Conservation (phyloP, 2,113 vertebrate genomes). For the Tretioscincus oriximinensis region DNA sequence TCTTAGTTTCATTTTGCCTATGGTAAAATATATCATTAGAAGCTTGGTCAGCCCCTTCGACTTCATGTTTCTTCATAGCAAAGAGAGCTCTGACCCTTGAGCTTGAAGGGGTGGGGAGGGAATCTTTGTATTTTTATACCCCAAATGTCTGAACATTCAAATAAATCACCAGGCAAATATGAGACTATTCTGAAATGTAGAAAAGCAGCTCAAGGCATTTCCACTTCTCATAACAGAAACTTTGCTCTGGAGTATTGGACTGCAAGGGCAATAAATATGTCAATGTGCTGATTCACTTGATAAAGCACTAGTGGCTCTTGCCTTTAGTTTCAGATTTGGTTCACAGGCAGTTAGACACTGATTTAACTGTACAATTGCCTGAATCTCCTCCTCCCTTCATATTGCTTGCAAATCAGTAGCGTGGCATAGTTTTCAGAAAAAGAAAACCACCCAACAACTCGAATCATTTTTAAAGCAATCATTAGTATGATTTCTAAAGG, state of each 20-base stretch:
- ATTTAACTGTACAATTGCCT: constrained; percentile 3
- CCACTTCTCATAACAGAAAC: constrained; percentile 7
- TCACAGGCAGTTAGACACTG: background rate
- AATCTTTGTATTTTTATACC: background rate
- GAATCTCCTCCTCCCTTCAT: background rate
- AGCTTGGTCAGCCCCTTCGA: background rate
- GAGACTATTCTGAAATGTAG: background rate
- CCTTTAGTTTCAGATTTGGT: constrained; percentile 7
- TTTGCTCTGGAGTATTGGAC: constrained; percentile 4
- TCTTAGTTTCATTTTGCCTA: background rate
- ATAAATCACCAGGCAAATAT: constrained; percentile 2
- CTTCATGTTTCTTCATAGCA: background rate
- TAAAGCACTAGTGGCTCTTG: constrained; percentile 18
- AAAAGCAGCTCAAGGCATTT: background rate
- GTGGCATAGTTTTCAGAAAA: constrained; percentile 22
- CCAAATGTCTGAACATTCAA: constrained; percentile 4
- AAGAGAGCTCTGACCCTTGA: constrained; percentile 8
- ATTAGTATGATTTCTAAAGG: constrained; percentile 60
- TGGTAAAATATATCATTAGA: background rate
- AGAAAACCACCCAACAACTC: background rate
- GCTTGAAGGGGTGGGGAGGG: background rate
- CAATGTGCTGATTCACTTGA: constrained; percentile 29
- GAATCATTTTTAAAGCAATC: constrained; percentile 56
- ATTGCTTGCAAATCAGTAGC: constrained; percentile 32
- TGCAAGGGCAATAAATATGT: background rate